Evolutionary conservation across 2,888 invertebrate genomes (phyloP), one percentile per base, ranked within the genome.

Genomic region (Synanthedon formicaeformis): DNA sequence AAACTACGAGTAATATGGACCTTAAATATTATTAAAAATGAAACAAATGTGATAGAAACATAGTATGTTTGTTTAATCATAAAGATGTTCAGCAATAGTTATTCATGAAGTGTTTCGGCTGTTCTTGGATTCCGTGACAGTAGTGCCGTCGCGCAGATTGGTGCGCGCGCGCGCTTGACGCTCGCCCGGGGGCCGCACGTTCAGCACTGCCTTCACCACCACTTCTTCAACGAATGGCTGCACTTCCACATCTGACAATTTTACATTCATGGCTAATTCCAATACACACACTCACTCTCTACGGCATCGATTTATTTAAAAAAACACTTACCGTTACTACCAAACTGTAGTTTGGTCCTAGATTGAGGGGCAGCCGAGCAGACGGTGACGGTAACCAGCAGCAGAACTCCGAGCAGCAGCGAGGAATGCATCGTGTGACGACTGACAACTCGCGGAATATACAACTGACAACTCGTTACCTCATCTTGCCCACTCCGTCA

Each of bases 221-320:
- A 89, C 82, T 56, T 88, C 88, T 49, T 88, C 88, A 5, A 87
- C 68, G 59, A 76, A 83, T 3, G 74, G 82, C 58, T 75, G 75
- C 41, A 65, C 66, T 45, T 79, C 79, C 1, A 61, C 60, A 51
- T 75, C 84, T 83, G 79, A 6, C 14, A 16, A 49, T 23, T 3
- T 8, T 34, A 34, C 34, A 34, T 34, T 34, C 34, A 10, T 34
- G 8, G 2, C 34, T 45, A n/a, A n/a, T n/a, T n/a, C n/a, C 12
- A 45, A 14, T 45, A 11, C 4, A 13, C 11, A 8, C 14, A 45
- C 8, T 13, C 45, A n/a, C n/a, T 45, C n/a, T 12, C 2, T 45
- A 12, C n/a, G 34, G 14, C 45, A 45, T 13, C 45, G 8, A 45
- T 45, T 45, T 45, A 12, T 45, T 45, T n/a, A 1, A 45, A 45